phyloP scores from a whole-genome alignment of 2,888 invertebrate species.

The Athalia circularis region DNA sequence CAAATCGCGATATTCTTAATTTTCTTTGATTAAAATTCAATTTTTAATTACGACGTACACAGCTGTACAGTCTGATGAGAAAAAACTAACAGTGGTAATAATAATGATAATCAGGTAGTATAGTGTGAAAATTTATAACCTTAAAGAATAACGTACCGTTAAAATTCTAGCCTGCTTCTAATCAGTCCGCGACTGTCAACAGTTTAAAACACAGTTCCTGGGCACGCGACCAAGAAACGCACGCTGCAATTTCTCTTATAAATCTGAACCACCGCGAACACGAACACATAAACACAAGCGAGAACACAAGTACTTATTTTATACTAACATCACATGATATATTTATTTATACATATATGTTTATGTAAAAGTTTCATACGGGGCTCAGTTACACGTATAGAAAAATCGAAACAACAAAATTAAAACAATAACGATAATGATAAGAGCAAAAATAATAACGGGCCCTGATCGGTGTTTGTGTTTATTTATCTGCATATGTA shows the following conservation, averaged over 20 bases:
- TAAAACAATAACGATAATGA: constrained; percentile 8
- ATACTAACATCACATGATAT: too few relatives aligned
- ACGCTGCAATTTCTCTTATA: constrained; percentile 35
- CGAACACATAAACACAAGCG: constrained; percentile 22
- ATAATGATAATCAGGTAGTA: too few relatives aligned
- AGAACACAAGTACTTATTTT: neutral
- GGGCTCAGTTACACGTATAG: neutral
- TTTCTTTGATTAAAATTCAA: too few relatives aligned
- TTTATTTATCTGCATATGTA: neutral
- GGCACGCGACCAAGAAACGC: constrained; percentile 24
- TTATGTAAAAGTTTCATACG: neutral
- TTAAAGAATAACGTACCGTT: constrained; percentile 5
- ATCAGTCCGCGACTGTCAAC: constrained; percentile 42
- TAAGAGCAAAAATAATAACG: constrained; percentile 33
- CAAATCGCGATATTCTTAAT: too few relatives aligned
- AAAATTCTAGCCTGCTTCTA: constrained; percentile 18
- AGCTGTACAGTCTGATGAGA: too few relatives aligned
- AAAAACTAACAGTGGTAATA: too few relatives aligned
- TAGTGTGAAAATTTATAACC: too few relatives aligned
- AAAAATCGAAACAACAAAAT: neutral
- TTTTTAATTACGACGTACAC: too few relatives aligned
- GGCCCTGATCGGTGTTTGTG: neutral
- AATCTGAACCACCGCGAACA: neutral
- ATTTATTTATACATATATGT: neutral
- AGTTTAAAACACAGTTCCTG: constrained; percentile 38